Base-by-base conservation (phyloP, 2,797 vertebrate species). In the Betta splendens region DNA sequence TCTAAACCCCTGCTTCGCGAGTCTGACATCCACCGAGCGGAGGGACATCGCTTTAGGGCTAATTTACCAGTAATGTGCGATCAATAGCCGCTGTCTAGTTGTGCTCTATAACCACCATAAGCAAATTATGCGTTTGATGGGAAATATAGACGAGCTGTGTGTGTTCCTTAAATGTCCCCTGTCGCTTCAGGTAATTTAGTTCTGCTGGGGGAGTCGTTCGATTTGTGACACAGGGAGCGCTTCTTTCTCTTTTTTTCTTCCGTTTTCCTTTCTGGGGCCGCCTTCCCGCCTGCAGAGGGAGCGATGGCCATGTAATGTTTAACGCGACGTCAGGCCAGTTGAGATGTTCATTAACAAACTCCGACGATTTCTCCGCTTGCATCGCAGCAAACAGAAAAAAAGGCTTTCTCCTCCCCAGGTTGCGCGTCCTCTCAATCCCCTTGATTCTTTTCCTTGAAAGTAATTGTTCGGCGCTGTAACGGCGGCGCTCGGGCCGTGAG, bases 361-460 rank as follows among this genome's bases (percentile, higher is more conserved):
- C 49, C 20, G 52, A 47, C 63, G 26, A 56, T 72, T 46, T 40
- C 48, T 23, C 45, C 39, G 42, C 44, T 59, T n/a, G 25, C 64
- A 70, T 78, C 59, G 77, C 68, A 58, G 31, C 54, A 33, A 72
- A 68, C 52, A 15, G 54, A 49, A 64, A 62, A 22, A 23, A 33
- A 33, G 5, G 13, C 50, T 59, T 78, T 81, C 60, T 68, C 63
- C 43, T 83, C 57, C 83, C 81, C 85, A 86, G 79, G 82, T 87
- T 79, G 82, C 7, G 47, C 71, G 75, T 76, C 61, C 60, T 58
- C 61, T 75, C 80, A 74, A 77, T 81, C 81, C 78, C 78, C 75
- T 68, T 59, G 77, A 75, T 84, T 80, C 77, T 58, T 71, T 46
- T 75, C 85, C 69, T 75, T 79, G 57, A 83, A 83, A 85, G 80